Base-by-base conservation (phyloP, 2,113 vertebrate genomes). In the Numida meleagris region DNA sequence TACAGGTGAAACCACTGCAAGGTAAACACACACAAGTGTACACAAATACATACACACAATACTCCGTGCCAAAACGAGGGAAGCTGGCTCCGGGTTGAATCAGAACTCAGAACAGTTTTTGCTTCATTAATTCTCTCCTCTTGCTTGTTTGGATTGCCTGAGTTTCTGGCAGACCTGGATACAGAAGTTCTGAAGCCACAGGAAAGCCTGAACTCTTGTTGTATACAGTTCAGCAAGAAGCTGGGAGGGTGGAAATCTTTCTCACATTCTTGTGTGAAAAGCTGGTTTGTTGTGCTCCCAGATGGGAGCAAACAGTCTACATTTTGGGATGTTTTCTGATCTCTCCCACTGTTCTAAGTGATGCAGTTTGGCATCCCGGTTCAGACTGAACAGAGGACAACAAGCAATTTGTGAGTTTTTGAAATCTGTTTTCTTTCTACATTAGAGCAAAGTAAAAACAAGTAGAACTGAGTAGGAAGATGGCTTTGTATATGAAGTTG, bases 51-150 rank as follows among this genome's bases (percentile, higher is more conserved):
- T 21, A 42, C 36, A 66, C 34, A 14, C 42, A 38, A 19, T 6
- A 8, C 16, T 77, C 82, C 82, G 89, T 90, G 86, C 73, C 86
- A 95, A 93, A 95, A 78, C 59, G 95, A 90, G 53, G 65, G 66
- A 94, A 88, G 16, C 59, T 82, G 31, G 36, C 89, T 50, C 87
- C 57, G 15, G 82, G 50, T 1, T 68, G 76, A 91, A 88, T 84
- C 40, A 84, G n/a, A 67, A 67, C 36, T 80, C 46, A 40, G 65
- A 95, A 24, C 46, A 57, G 53, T 66, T 71, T 72, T 33, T 75
- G 14, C 25, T 90, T 65, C 31, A 74, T 92, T 91, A 82, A 79
- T 82, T 73, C 51, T 24, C 20, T 42, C 34, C 17, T 36, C 25
- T 89, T 81, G 34, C 65, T 83, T 83, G 63, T 4, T 85, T 27